These are phyloP conservation scores for Cyclophora albipunctata DNA, from an alignment of 2,888 invertebrate genomes.

Conservation along the genomic window DNA sequence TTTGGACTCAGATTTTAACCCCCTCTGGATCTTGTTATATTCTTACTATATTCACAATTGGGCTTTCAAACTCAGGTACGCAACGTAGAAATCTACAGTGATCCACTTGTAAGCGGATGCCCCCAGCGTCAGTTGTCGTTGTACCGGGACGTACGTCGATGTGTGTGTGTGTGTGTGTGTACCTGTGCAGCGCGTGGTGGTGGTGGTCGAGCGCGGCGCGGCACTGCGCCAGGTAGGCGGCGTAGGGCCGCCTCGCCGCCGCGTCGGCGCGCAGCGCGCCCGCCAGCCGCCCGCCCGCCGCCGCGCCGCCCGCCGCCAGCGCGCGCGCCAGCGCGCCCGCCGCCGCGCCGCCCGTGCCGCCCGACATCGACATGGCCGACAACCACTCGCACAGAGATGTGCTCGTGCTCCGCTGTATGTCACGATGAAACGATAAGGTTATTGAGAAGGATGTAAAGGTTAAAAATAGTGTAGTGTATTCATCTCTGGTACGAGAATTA, in stretches of 20 bases:
- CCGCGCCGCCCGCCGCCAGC: constrained; percentile 27
- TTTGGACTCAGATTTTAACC: too few species aligned
- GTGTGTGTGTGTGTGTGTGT: constrained; percentile 10
- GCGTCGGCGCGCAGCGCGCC: constrained; percentile 58
- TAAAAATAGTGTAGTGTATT: too few species aligned
- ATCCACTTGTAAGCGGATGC: too few species aligned
- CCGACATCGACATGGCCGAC: constrained; percentile 31
- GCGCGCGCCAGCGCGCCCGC: constrained; percentile 25
- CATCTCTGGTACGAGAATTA: too few species aligned
- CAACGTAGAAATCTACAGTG: too few species aligned
- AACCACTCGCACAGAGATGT: constrained; percentile 57
- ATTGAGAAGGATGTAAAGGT: too few species aligned
- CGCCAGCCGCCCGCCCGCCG: constrained; percentile 40
- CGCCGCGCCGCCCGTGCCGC: constrained; percentile 34
- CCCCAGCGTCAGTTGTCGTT: too few species aligned
- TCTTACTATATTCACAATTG: too few species aligned
- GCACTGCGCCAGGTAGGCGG: constrained; percentile 55
- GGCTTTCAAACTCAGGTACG: too few species aligned
- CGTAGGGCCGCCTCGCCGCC: constrained; percentile 60
- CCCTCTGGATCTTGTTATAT: too few species aligned
- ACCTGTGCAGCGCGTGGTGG: constrained; percentile 40
- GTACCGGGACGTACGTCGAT: too few species aligned
- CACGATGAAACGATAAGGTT: too few species aligned
- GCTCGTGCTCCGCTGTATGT: constrained; percentile 54
- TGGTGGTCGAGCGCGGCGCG: constrained; percentile 49